Base-by-base conservation (phyloP, 2,113 vertebrate genomes). In the Eudyptes chrysolophus region DNA sequence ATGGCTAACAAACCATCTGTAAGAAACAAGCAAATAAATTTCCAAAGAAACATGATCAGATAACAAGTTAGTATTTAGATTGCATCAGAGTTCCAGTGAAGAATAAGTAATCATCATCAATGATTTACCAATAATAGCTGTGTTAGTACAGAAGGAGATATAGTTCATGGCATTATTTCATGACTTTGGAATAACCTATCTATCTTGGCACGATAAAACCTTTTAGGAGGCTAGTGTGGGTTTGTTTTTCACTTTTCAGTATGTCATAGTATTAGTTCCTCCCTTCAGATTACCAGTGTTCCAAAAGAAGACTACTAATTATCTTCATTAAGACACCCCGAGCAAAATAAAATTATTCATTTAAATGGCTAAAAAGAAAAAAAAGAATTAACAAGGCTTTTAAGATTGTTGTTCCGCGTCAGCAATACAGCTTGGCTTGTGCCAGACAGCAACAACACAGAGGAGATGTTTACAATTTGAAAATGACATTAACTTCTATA, bases 361-460 rank as follows among this genome's bases (percentile, higher is more conserved):
- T 85, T 38, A 42, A 70, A 58, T 16, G 36, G 3, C 2, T 44
- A 32, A 74, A 89, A 77, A 34, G 5, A 11, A 58, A 58, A 38
- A 38, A 38, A 86, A 8, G 13, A 7, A 7, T 6, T 42, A 55
- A 22, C 7, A 64, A 60, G 42, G 3, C 5, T 78, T 90, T 65
- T 14, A 49, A 48, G 18, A 20, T 30, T 4, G 2, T 52, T 75
- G 13, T 30, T 54, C 13, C 34, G 7, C 0, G 0, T 84, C 34
- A 86, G 8, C 7, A 54, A 44, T 9, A 24, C 29, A 85, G 27
- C 20, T 76, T 83, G 42, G 13, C 7, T 46, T 66, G 21, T 49
- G 46, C 21, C 65, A 52, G 13, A 24, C 12, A 68, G 9, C 18
- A 84, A 9, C n/a, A 40, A 13, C 30, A 24, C 16, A 42, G 60